Evolutionary conservation across 2,888 invertebrate species (phyloP).

Genomic region (Hymenopus coronatus): DNA sequence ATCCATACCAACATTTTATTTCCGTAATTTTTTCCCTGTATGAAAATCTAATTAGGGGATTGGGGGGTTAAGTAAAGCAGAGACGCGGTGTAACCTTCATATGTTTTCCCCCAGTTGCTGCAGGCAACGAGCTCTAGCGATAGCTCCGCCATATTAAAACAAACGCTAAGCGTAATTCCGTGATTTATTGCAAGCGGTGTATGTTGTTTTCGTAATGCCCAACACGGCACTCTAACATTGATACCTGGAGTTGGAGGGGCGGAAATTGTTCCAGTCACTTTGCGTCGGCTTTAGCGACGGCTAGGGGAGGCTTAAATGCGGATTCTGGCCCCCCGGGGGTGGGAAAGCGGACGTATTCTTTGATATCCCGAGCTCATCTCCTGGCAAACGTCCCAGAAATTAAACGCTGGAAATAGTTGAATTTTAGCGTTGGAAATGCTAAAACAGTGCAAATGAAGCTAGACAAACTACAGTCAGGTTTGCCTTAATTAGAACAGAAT

Average conservation of each 20-base stretch:
- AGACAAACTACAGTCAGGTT: background rate
- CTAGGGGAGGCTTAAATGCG: background rate
- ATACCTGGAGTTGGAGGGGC: background rate
- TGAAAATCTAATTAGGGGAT: constrained; percentile 17
- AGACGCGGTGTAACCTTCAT: constrained; percentile 12
- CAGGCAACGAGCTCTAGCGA: constrained; percentile 12
- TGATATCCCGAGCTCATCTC: background rate
- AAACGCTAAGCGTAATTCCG: constrained; percentile 24
- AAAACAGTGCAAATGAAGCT: background rate
- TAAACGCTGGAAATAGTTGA: background rate
- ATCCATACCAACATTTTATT: constrained; percentile 9
- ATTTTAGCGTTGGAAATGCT: background rate
- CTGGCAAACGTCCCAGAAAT: background rate
- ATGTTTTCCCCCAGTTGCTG: constrained; percentile 15
- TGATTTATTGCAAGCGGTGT: constrained; percentile 17
- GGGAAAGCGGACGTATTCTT: background rate
- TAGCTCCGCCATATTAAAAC: constrained; percentile 25
- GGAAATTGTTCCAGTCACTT: background rate
- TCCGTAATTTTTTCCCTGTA: background rate
- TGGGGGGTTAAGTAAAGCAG: constrained; percentile 3
- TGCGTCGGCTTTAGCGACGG: background rate
- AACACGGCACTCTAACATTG: background rate
- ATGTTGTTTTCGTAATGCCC: background rate
- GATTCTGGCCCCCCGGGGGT: background rate
- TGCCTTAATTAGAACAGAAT: background rate